Conservation (phyloP, 2,888 invertebrate genomes). For the Hyppa rectilinea region DNA sequence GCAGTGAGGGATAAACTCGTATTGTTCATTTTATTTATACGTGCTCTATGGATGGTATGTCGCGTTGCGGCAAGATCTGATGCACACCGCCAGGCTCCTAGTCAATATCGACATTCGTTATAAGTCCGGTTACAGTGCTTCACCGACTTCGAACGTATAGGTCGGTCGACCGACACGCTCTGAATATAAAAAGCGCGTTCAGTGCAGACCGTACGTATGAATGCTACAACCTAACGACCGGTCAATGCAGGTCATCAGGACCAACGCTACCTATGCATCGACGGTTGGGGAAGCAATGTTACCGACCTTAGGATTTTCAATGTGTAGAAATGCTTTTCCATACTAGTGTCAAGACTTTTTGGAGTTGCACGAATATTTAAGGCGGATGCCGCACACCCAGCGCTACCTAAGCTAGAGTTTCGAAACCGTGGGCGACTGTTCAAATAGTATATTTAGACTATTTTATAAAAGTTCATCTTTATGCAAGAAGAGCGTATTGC, state of each 20-base stretch:
- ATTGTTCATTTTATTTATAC: neutral
- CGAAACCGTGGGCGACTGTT: neutral
- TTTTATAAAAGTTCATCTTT: neutral
- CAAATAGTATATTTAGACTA: too few relatives aligned
- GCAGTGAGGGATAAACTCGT: neutral
- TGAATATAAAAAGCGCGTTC: neutral
- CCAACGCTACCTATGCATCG: neutral
- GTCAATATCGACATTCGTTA: neutral
- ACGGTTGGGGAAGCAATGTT: neutral
- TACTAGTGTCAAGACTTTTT: neutral
- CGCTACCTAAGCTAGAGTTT: neutral
- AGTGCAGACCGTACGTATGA: neutral
- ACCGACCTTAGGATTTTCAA: neutral
- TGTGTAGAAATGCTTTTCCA: neutral
- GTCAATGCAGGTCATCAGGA: neutral
- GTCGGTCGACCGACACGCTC: too few relatives aligned
- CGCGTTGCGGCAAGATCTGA: neutral
- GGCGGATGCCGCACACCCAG: neutral
- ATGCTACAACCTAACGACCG: neutral
- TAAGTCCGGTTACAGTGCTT: neutral
- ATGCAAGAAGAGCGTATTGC: neutral
- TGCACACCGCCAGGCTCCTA: neutral
- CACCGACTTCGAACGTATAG: too few relatives aligned
- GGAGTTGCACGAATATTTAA: neutral
- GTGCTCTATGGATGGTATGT: neutral